Base-by-base conservation (phyloP, 53 echinoderm and acorn worm genomes). In the Temnopleurus reevesii region DNA sequence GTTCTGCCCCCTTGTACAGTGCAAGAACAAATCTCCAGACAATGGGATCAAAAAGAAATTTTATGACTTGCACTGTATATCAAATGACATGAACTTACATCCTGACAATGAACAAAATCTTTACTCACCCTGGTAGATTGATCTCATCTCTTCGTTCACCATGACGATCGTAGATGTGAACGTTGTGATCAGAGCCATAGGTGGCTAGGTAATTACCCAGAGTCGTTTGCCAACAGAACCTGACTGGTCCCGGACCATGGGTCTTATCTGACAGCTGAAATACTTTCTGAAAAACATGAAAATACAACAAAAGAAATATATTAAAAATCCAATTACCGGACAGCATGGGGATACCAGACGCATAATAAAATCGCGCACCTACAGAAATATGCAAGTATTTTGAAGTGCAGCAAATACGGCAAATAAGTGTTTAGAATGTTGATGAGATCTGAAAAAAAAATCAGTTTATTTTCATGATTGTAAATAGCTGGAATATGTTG, bases 121-220 rank as follows among this genome's bases (percentile, higher is more conserved):
- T 17, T n/a, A 83, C 93, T 93, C 80, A 99, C 99, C 99, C 99
- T 24, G 99, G 99, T 47, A 99, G 60, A 63, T 91, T 99, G 55
- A 99, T 99, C 59, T 96, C 91, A 77, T 99, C 96, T 53, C 91
- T 91, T 4, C 96, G 89, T 76, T 99, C 99, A 12, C 99, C 99
- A 87, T 96, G 96, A 36, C 99, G 91, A 85, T 99, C 99, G 49
- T 96, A 99, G 53, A 96, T 88, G 84, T 99, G 91, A n/a, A 99
- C 94, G 10, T 85, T 91, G 90, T 99, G 92, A 85, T 95, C 92
- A 26, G 57, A 81, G 21, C 99, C 99, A 19, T 96, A 94, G 10
- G 99, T 96, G 28, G 95, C 99, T 18, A 99, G 80, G 91, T 99
- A 99, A 91, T 99, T 99, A 0, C 99, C 99, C 13, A 99, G 94